Base-by-base conservation (phyloP, 2,113 vertebrate genomes). In the Pimephales promelas region DNA sequence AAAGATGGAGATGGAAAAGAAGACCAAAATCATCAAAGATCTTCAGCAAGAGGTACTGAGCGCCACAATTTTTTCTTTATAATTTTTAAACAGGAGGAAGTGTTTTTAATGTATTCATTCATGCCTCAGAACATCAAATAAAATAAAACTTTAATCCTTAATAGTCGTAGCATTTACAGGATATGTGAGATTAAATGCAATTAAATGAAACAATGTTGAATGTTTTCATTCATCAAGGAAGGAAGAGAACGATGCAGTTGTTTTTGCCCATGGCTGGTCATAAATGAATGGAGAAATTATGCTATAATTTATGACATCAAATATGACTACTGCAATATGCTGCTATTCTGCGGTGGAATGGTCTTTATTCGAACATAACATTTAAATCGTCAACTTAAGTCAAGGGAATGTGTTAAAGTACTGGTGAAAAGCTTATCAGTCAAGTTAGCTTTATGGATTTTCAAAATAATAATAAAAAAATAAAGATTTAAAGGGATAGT, bases 1-100 rank as follows among this genome's bases (percentile, higher is more conserved):
- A 66, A 99, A 99, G 94, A 96, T 96, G 84, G 97, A 99, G 93
- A 95, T 99, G 96, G 98, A 99, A 90, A 97, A 97, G 89, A 99
- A 99, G 88, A 98, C 90, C 88, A 98, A 96, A 95, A 98, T 99
- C 91, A 98, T 99, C 86, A 96, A 97, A 89, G 98, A 99, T 90
- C 94, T 99, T 49, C 98, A 99, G 86, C 98, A 98, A 8, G 97
- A 99, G 97, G 97, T 99, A 95, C 62, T 14, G 28, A 13, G 40
- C 13, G 59, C 24, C 7, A 54, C 6, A 2, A 2, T 45, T 31
- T 5, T 24, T 59, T 14, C 8, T 31, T 31, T 10, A 57, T 31
- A 5, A 6, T 61, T 5, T 75, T 73, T 28, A 26, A 26, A 28
- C 0, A 93, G 90, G 22, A 16, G 18, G 40, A n/a, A 47, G 7